Percentiles rank a stretch among this genome's conserved stretches.
Conservation (phyloP, 2,888 invertebrate genomes). For the Tholera decimalis region DNA sequence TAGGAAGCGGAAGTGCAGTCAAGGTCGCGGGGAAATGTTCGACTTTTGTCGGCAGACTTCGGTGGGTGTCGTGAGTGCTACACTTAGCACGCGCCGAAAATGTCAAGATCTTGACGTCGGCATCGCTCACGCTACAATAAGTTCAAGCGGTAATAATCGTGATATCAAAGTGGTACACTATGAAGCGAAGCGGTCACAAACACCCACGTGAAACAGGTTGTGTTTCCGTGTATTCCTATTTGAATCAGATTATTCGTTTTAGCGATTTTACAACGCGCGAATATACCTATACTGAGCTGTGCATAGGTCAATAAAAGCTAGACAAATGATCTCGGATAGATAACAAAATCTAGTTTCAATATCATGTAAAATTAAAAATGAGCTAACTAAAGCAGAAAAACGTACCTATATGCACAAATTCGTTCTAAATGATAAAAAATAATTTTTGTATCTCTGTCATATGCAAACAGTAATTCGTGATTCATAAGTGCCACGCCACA, state of each 20-base stretch:
- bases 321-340: background rate
- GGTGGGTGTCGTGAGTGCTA: constrained; percentile 73
- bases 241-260: background rate
- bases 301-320: background rate
- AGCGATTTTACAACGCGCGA: background rate
- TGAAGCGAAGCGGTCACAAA: constrained; percentile 10
- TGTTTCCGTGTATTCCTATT: constrained; percentile 22
- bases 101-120: constrained; percentile 83
- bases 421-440: background rate
- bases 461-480: constrained; percentile 20
- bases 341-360: background rate
- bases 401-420: background rate
- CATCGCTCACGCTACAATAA: constrained; percentile 62
- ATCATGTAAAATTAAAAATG: background rate
- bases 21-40: constrained; percentile 82
- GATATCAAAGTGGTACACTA: constrained; percentile 49
- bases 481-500: constrained; percentile 17
- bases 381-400: no score
- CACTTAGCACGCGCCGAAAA: constrained; percentile 74
- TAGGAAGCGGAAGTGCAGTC: constrained; percentile 79
- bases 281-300: background rate
- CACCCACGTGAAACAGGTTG: constrained; percentile 5
- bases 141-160: constrained; percentile 61
- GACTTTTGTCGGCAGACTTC: constrained; percentile 26
- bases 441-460: constrained; percentile 9